Evolutionary conservation across 2,797 vertebrate genomes (phyloP), one percentile per base, ranked within the genome.

Genomic region (Benthosema pterotum): DNA sequence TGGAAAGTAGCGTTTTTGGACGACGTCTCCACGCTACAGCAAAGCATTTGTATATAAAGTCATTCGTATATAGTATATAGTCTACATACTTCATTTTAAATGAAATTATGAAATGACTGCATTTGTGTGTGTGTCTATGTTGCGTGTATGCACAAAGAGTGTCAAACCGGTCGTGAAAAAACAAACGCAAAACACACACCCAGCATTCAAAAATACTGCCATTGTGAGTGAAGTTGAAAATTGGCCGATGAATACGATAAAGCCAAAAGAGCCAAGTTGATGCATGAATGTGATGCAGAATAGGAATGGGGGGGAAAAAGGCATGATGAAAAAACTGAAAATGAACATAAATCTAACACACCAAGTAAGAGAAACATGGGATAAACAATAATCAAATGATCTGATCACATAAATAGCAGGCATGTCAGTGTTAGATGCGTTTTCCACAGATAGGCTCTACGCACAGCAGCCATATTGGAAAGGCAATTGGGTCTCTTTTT

Each of bases 271-370:
- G 59, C 67, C 42, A 73, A 60, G 16, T 32, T 56, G 71, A 60
- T 58, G 58, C 70, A 55, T 67, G 65, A 77, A 78, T 55, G 75
- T 67, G 72, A 79, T 69, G 71, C 56, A 52, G 57, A 81, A 85
- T 83, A 82, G 75, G 82, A 83, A 89, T 83, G 86, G 77, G 61
- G n/a, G n/a, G n/a, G n/a, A n/a, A 63, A 77, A 85, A 79, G 65
- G 86, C 79, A 83, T 76, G 69, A 81, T 75, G 77, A 47, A 49
- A 59, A 74, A 69, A 58, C 11, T 15, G 12, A 15, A 42, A 25
- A 45, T n/a, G n/a, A n/a, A n/a, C n/a, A n/a, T 5, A n/a, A 46
- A 46, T n/a, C 43, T 46, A 13, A 46, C 43, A 14, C 1, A n/a
- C 3, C 42, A 45, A n/a, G 3, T 45, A 4, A 13, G n/a, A 46